Evolutionary conservation across 2,113 vertebrate species (phyloP), one percentile per base, ranked within the genome.

Genomic region (Heteronetta atricapilla): DNA sequence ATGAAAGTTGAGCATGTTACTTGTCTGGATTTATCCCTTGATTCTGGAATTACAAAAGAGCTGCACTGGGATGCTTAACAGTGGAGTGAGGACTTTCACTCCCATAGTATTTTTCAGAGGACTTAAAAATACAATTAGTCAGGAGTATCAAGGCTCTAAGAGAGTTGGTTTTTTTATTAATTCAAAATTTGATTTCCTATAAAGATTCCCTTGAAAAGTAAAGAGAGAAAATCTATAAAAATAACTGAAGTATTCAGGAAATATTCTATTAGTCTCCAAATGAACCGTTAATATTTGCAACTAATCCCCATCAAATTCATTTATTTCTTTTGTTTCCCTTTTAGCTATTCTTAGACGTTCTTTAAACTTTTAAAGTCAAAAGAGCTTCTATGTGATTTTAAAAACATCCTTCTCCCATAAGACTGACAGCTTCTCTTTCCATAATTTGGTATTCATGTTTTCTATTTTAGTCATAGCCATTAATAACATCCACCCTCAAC

Each of bases 41-140:
- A 83, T 59, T 70, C 31, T 58, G n/a, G 56, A 81, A 67, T 68
- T 67, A 63, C 50, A 55, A 59, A 86, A 64, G 38, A 81, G 6
- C 3, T 4, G 16, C 8, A 20, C 1, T 1, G 1, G 14, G 16
- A 53, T n/a, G 42, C 16, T 86, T 63, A 84, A 40, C 4, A 40
- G 17, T n/a, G 12, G 3, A 68, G 22, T 55, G 11, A 63, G 20
- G 13, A 8, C 60, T 64, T 92, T 68, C 40, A 77, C 13, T 73
- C 42, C 29, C 85, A 36, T 8, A 25, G 4, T 13, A 33, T 69
- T 52, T 82, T 82, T 38, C n/a, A 31, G 22, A 79, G 23, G 9
- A 63, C 14, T 36, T 4, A 44, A 2, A 67, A 44, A 23, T 34
- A 34, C 15, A 58, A 12, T 23, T 63, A 62, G 4, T 60, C 13